A percentile compares a stretch with the other conserved stretches of the same genome.
Conservation (phyloP, 1,140 invertebrate genomes). For the Calliphora vicina region DNA sequence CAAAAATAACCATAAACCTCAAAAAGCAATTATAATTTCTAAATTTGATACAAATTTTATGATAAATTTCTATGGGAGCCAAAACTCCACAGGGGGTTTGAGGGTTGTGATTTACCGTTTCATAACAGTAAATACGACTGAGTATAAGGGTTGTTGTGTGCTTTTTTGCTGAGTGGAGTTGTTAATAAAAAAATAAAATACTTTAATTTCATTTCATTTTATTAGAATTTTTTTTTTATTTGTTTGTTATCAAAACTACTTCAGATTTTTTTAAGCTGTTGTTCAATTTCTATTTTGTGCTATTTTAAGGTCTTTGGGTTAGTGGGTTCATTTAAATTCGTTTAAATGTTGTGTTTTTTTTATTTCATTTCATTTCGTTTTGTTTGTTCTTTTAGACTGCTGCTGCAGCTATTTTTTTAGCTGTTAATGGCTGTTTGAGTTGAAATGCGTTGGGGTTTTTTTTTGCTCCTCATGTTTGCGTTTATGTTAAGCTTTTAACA, state of each 20-base stretch:
- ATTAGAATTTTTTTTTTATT: conserved; percentile 32
- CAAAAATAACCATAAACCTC: background rate
- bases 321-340: background rate
- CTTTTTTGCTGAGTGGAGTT: background rate
- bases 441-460: background rate
- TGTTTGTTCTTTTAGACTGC: conserved; percentile 1
- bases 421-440: background rate
- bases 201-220: conserved; percentile 23
- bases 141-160: background rate
- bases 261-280: background rate
- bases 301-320: conserved; percentile 26
- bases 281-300: background rate
- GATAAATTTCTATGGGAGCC: background rate
- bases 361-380: background rate
- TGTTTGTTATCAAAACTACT: conserved; percentile 18
- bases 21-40: conserved; percentile 28
- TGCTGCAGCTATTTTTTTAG: background rate
- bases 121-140: background rate
- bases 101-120: background rate
- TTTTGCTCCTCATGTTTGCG: background rate
- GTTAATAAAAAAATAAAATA: conserved; percentile 9
- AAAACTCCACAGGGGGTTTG: background rate
- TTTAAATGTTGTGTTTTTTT: background rate
- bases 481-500: conserved; percentile 22
- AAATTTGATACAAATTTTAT: background rate